A percentile compares a stretch with the other conserved stretches of the same genome.
Evolutionary conservation across 1,140 invertebrate genomes (phyloP).

Genomic region (Dendrolimus punctatus): DNA sequence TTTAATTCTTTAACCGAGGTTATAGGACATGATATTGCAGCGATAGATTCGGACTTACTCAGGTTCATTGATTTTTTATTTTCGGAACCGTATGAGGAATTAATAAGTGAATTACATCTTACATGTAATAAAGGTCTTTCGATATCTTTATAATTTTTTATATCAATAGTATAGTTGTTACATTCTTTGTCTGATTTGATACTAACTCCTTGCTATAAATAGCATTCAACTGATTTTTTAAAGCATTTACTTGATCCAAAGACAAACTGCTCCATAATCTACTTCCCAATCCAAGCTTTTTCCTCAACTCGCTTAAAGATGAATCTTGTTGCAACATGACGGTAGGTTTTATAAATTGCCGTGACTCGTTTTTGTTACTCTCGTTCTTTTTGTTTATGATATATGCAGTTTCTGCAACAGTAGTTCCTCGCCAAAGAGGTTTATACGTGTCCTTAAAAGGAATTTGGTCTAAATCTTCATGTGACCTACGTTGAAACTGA

Average conservation of each 20-base stretch:
- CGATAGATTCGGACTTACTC: slow-evolving; percentile 73
- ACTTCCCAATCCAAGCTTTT: slow-evolving; percentile 78
- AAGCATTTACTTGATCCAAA: slow-evolving; percentile 85
- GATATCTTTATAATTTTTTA: slow-evolving; percentile 60
- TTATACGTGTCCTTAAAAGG: slow-evolving; percentile 80
- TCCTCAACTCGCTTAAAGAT: slow-evolving; percentile 47
- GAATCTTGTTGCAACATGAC: slow-evolving; percentile 32
- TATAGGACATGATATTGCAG: slow-evolving; percentile 60
- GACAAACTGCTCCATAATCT: slow-evolving; percentile 88
- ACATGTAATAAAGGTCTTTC: slow-evolving; percentile 75
- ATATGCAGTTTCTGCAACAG: slow-evolving; percentile 83
- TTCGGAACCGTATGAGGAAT: slow-evolving; percentile 27
- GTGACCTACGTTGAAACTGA: slow-evolving; percentile 76
- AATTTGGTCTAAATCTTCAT: slow-evolving; percentile 63
- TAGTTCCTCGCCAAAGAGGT: slow-evolving; percentile 87
- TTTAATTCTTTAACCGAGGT: slow-evolving; percentile 63
- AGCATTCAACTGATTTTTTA: slow-evolving; percentile 86
- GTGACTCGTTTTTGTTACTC: slow-evolving; percentile 18
- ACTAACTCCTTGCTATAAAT: slow-evolving; percentile 81
- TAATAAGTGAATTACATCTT: slow-evolving; percentile 77
- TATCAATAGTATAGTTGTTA: slow-evolving; percentile 75
- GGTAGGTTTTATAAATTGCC: slow-evolving; percentile 22
- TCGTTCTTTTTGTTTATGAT: slow-evolving; percentile 74
- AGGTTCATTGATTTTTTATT: slow-evolving; percentile 36
- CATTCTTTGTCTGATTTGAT: slow-evolving; percentile 47